Evolutionary conservation across 2,888 invertebrate genomes (phyloP).

Genomic region (Hypomecis punctinalis): DNA sequence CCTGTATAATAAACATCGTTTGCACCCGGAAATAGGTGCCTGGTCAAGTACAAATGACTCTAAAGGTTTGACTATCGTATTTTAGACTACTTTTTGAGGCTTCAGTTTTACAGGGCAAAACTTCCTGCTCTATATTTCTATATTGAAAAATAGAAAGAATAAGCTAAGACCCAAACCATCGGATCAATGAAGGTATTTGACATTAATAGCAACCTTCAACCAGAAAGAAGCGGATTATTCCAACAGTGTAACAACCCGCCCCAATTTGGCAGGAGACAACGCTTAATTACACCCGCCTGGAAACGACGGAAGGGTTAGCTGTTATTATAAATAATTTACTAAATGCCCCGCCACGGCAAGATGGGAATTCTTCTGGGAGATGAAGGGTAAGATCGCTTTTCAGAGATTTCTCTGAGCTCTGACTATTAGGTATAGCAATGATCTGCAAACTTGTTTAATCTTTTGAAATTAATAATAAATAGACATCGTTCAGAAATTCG

Average conservation of each 20-base stretch:
- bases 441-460: not conserved
- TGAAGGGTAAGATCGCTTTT: conserved; percentile 17
- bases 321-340: conserved; percentile 65
- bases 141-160: too few species aligned
- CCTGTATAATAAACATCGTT: too few species aligned
- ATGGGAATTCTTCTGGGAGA: conserved; percentile 26
- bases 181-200: conserved; percentile 16
- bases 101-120: too few species aligned
- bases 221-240: conserved; percentile 45
- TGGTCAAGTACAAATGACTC: too few species aligned
- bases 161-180: too few species aligned
- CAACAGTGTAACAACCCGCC: conserved; percentile 47
- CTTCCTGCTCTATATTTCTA: too few species aligned
- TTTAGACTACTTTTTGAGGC: too few species aligned
- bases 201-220: conserved; percentile 29
- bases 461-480: too few species aligned
- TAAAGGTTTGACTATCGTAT: too few species aligned
- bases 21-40: too few species aligned
- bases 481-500: too few species aligned
- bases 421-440: not conserved
- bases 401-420: conserved; percentile 6
- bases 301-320: conserved; percentile 59
- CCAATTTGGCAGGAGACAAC: conserved; percentile 59
- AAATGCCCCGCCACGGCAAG: conserved; percentile 46
- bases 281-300: conserved; percentile 62